Conservation (phyloP, 2,113 vertebrate species). For the Spheniscus mendiculus region DNA sequence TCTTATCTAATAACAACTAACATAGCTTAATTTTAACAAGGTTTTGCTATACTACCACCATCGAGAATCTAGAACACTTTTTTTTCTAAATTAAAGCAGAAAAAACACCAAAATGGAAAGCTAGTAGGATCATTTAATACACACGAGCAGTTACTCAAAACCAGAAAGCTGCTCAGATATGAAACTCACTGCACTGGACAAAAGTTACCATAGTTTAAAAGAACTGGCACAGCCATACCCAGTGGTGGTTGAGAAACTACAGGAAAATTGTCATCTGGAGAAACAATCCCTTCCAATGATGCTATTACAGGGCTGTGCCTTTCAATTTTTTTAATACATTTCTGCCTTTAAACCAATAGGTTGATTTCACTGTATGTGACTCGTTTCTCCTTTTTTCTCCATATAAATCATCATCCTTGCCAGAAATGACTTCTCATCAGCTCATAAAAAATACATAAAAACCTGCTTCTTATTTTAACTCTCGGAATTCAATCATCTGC, state of each 20-base stretch:
- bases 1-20: not conserved
- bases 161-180: not conserved
- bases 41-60: not conserved
- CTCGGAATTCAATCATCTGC: not conserved
- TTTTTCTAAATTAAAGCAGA: not conserved
- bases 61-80: not conserved
- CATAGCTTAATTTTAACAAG: not conserved
- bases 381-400: not conserved
- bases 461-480: conserved; percentile 26
- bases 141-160: not conserved
- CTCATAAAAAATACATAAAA: conserved; percentile 51
- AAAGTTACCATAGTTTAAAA: not conserved
- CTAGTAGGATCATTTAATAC: not conserved
- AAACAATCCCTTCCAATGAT: not conserved
- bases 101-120: not conserved
- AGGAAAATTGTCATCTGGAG: not conserved
- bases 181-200: not conserved
- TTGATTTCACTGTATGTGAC: not conserved
- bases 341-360: conserved; percentile 17
- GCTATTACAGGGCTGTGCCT: not conserved
- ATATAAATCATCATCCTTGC: not conserved
- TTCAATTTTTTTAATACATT: not conserved
- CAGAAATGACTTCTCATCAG: not conserved
- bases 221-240: not conserved
- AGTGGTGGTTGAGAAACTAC: not conserved